These are phyloP conservation scores for Prionace glauca DNA, from an alignment of 2,797 vertebrate genomes.

Conservation along the genomic window DNA sequence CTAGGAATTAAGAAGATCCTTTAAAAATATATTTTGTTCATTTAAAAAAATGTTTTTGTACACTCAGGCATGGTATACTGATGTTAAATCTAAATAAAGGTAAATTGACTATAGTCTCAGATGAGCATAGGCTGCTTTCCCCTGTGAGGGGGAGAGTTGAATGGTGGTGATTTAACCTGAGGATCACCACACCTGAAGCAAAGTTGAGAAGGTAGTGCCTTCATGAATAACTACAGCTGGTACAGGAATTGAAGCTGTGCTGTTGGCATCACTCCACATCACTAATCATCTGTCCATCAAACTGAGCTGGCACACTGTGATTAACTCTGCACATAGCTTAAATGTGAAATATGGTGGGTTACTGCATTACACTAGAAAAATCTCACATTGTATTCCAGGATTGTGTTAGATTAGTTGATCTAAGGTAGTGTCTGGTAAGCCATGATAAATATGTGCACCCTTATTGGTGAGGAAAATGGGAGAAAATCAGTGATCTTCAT, in stretches of 20 bases:
- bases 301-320: neutral
- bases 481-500: neutral
- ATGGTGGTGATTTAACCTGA: too few species aligned
- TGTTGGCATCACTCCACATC: too few species aligned
- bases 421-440: neutral
- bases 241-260: too few species aligned
- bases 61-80: neutral
- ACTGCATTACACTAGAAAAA: neutral
- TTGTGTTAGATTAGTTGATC: neutral
- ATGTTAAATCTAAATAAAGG: neutral
- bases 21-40: neutral
- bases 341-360: neutral
- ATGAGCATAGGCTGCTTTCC: too few species aligned
- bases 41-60: neutral
- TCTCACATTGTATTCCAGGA: neutral
- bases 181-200: too few species aligned
- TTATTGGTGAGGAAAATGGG: neutral
- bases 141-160: too few species aligned
- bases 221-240: too few species aligned
- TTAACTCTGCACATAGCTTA: neutral
- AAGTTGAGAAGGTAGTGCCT: too few species aligned
- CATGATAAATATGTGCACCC: neutral
- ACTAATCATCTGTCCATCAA: too few species aligned
- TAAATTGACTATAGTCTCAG: neutral
- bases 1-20: neutral